phyloP scores from a whole-genome alignment of 1,140 invertebrate species.

The Meloidogyne hapla region DNA sequence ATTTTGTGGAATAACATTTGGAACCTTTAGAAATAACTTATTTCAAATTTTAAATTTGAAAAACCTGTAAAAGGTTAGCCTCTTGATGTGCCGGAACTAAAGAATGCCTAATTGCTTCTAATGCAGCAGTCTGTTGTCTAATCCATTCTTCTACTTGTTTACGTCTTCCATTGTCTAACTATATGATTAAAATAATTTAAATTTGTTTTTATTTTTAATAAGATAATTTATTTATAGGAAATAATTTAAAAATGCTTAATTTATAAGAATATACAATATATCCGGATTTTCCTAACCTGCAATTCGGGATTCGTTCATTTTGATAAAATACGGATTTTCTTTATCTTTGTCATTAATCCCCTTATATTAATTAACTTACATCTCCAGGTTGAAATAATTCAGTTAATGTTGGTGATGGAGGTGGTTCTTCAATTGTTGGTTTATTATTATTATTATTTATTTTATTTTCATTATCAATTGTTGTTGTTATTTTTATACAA shows the following conservation, averaged over 20 bases:
- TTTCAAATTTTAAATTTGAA: neutral
- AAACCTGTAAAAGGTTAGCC: conserved; percentile 51
- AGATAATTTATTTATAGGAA: no score
- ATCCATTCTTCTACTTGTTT: conserved; percentile 54
- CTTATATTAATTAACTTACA: conserved; percentile 30
- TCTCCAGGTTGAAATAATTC: conserved; percentile 50
- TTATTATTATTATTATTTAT: conserved; percentile 43
- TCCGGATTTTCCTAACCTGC: no score
- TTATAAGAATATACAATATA: no score
- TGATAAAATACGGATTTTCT: no score
- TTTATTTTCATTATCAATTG: neutral
- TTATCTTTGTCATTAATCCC: no score
- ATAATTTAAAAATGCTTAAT: no score
- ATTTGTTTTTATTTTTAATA: no score
- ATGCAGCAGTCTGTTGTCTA: conserved; percentile 44
- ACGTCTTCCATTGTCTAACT: conserved; percentile 41
- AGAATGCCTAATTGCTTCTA: conserved; percentile 43
- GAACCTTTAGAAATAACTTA: conserved; percentile 1
- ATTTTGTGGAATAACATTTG: conserved; percentile 20
- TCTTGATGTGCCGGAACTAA: conserved; percentile 49
- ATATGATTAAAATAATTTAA: conserved; percentile 5
- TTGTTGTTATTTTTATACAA: neutral
- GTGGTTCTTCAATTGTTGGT: conserved; percentile 59
- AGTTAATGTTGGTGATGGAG: conserved; percentile 52
- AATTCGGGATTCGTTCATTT: no score